Evolutionary conservation across 2,888 invertebrate species (phyloP), one percentile per base, ranked within the genome.

Genomic region (Saturnia japonica): DNA sequence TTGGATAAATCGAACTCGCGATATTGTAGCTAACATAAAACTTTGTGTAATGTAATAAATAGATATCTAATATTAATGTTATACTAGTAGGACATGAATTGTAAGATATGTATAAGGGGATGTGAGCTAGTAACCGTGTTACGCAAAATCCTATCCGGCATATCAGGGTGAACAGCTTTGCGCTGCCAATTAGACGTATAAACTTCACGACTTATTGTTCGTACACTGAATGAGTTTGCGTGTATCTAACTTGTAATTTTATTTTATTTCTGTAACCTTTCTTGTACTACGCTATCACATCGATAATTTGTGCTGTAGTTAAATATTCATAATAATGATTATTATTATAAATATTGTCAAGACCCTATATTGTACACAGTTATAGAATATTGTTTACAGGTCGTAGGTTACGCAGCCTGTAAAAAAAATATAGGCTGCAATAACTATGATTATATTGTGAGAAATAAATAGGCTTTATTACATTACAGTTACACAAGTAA

Each of bases 61-160:
- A 54, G 11, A 54, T 22, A 22, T 54, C 22, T 54, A 22, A 54
- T n/a, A 22, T 54, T 22, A 54, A 69, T 9, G 40, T 19, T 1
- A 40, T 8, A 40, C 40, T 22, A 40, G 19, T 40, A 25, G 0
- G 62, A 40, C 40, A 64, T 64, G 40, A 64, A 40, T 64, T 40
- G 64, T 40, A 54, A 70, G 67, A 72, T 70, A 72, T 72, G 69
- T 75, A 73, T 77, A 73, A 74, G 72, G 76, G 76, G 78, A 80
- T 80, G 73, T 77, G 69, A 74, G 74, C 73, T 71, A 74, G 74
- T 86, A 82, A 87, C 86, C 85, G 86, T 85, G 85, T 88, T 82
- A 87, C 76, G 76, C 78, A 77, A 79, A 82, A 77, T 71, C 73
- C 76, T 72, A 79, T 80, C 82, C 81, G 83, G 85, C 78, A 77